Conservation (phyloP, 2,888 invertebrate genomes). For the Philopedon plagiatum region DNA sequence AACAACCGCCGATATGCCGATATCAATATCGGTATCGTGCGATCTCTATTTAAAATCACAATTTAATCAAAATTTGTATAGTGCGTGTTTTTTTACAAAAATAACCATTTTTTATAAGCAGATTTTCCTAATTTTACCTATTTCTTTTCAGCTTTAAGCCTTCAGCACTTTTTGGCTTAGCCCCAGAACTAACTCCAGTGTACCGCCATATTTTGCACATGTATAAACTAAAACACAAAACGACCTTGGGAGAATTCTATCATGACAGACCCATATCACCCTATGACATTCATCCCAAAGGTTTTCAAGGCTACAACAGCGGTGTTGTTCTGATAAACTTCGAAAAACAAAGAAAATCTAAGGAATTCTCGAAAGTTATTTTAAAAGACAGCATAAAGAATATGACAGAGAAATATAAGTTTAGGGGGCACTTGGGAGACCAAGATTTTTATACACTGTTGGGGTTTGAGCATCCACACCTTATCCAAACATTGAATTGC, state of each 20-base stretch:
- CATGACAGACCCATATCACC: constrained; percentile 62
- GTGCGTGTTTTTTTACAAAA: too few species aligned
- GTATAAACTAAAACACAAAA: constrained; percentile 76
- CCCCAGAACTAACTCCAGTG: constrained; percentile 83
- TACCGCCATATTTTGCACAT: constrained; percentile 81
- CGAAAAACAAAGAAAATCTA: constrained; percentile 76
- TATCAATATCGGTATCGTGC: too few species aligned
- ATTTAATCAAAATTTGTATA: too few species aligned
- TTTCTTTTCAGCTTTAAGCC: constrained; percentile 71
- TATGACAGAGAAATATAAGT: constrained; percentile 75
- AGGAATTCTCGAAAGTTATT: constrained; percentile 73
- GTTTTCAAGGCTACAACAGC: constrained; percentile 85
- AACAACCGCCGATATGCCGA: too few species aligned
- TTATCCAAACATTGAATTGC: constrained; percentile 82
- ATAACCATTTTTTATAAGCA: too few species aligned
- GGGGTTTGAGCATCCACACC: constrained; percentile 78
- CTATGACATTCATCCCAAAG: constrained; percentile 64
- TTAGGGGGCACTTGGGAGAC: constrained; percentile 84
- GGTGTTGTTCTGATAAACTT: constrained; percentile 83
- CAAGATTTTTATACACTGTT: constrained; percentile 86
- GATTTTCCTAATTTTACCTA: too few species aligned
- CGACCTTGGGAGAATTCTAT: constrained; percentile 70
- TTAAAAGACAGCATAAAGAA: constrained; percentile 71
- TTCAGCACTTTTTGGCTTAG: constrained; percentile 78
- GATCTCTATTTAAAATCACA: too few species aligned